phyloP scores from a whole-genome alignment of 1,140 invertebrate genomes.

The Brachionus asplanchnoidis region DNA sequence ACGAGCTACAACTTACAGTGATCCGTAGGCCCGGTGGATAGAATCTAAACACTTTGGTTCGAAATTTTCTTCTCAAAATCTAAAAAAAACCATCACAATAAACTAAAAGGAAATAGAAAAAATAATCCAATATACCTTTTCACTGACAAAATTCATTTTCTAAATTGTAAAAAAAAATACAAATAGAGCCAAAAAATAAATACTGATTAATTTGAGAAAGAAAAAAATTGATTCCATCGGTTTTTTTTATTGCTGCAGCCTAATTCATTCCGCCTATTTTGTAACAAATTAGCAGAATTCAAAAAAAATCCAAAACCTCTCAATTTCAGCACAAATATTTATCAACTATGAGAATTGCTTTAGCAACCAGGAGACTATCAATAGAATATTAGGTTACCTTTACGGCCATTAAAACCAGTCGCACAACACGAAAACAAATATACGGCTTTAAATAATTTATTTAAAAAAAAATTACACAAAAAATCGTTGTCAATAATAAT shows the following conservation, averaged over 20 bases:
- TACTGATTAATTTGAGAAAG: neutral
- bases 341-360: conserved; percentile 1
- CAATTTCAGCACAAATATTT: conserved; percentile 2
- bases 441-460: conserved; percentile 4
- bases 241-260: neutral
- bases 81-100: neutral
- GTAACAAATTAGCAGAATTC: neutral
- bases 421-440: neutral
- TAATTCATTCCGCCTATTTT: neutral
- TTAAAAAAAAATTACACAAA: neutral
- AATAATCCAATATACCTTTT: neutral
- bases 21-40: neutral
- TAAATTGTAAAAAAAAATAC: neutral
- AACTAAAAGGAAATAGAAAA: neutral
- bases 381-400: neutral
- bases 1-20: no score
- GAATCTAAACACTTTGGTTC: conserved; percentile 13
- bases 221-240: neutral
- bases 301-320: neutral
- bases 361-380: neutral
- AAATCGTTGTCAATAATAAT: neutral
- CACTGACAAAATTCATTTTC: conserved; percentile 24
- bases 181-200: neutral
- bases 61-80: conserved; percentile 21
- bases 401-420: neutral